phyloP scores from a whole-genome alignment of 2,113 vertebrate species.

The Embiotoca jacksoni region DNA sequence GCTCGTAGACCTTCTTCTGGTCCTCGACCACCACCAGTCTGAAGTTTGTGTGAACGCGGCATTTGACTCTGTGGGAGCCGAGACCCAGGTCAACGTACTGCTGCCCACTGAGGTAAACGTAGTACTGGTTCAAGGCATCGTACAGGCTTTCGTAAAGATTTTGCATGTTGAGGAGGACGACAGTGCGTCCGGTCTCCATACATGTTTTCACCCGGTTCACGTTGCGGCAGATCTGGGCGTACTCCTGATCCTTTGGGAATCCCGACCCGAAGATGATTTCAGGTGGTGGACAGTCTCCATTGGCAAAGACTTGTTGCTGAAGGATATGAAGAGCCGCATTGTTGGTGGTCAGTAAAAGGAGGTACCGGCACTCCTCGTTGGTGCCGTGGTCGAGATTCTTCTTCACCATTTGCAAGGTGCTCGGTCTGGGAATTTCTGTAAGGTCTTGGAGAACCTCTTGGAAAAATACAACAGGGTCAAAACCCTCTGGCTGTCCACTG shows the following conservation, averaged over 20 bases:
- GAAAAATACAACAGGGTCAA: constrained; percentile 78
- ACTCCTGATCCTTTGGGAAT: constrained; percentile 88
- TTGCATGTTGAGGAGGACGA: constrained; percentile 86
- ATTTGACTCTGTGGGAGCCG: constrained; percentile 87
- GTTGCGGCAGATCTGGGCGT: constrained; percentile 84
- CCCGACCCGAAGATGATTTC: constrained; percentile 88
- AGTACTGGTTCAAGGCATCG: constrained; percentile 87
- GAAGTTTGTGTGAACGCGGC: constrained; percentile 83
- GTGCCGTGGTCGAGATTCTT: constrained; percentile 76
- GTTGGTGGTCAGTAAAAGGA: constrained; percentile 87
- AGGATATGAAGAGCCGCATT: constrained; percentile 84
- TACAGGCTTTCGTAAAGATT: constrained; percentile 89
- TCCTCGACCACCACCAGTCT: constrained; percentile 86
- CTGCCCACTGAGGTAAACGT: constrained; percentile 82
- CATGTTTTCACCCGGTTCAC: constrained; percentile 86
- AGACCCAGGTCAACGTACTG: constrained; percentile 87
- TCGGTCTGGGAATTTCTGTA: constrained; percentile 66
- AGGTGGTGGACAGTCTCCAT: constrained; percentile 63
- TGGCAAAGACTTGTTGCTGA: constrained; percentile 80
- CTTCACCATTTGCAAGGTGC: constrained; percentile 81
- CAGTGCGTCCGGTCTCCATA: constrained; percentile 86
- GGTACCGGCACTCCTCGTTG: constrained; percentile 79
- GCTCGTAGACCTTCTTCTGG: constrained; percentile 84
- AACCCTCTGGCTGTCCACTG: constrained; percentile 80
- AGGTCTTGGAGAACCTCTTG: constrained; percentile 57